Base-by-base conservation (phyloP, 2,888 invertebrate species). In the Sisyra terminalis region DNA sequence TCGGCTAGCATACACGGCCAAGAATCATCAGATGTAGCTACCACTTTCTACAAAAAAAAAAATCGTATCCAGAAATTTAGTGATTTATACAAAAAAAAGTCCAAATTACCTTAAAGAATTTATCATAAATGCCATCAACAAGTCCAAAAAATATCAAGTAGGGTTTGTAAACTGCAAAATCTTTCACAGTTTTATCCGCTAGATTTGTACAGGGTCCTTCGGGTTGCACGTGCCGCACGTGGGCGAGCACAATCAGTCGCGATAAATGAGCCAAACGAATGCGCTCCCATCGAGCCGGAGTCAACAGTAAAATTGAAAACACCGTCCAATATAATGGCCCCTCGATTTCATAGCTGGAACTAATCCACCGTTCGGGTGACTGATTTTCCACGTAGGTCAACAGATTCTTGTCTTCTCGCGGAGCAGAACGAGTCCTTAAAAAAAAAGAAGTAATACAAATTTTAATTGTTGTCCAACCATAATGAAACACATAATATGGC, bases 1-100 rank as follows among this genome's bases (percentile, higher is more conserved):
- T 93, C 92, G 14, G 93, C 93, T 43, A 96, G 66, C 46, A 80
- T 78, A 37, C 79, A 72, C 17, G 93, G 80, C 96, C 96, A 96
- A 51, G 85, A 85, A 50, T 87, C 86, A 47, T 81, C 79, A 7
- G 70, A 65, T 3, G 70, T 68, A 32, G 81, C 77, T 42, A 70
- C 70, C 34, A 82, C 77, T 58, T 70, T 76, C 75, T 85, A 67
- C 15, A 39, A 43, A 4, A 2, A 1, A 38, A n/a, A 38, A n/a
- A 38, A 32, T 13, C 6, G 11, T 13, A 29, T 29, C n/a, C n/a
- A 8, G 30, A 29, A 8, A 29, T 8, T 8, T n/a, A n/a, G n/a
- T 31, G 13, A n/a, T 31, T 3, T 31, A 29, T 29, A 31, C 11
- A 31, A 31, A 31, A 11, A 7, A 31, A 31, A 16, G 16, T 14